A percentile compares a stretch with the other conserved stretches of the same genome.
Conservation (phyloP, 2,888 invertebrate genomes). For the Machimus rusticus region DNA sequence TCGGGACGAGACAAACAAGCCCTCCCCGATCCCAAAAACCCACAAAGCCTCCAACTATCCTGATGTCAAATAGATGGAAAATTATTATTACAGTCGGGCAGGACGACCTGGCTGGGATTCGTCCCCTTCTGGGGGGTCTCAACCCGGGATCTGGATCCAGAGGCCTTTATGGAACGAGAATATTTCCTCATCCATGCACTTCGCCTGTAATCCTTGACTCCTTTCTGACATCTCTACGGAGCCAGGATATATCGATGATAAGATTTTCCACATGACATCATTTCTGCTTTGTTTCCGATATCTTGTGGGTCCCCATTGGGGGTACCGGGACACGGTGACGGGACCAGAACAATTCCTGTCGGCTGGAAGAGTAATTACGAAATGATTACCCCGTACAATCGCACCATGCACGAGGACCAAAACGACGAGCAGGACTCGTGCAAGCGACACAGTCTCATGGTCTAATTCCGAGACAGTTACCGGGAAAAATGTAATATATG, state of each 20-base stretch:
- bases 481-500: not conserved
- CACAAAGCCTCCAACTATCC: not conserved
- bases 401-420: not conserved
- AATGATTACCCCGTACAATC: constrained; percentile 2
- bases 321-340: not conserved
- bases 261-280: constrained; percentile 47
- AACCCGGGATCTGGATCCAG: not conserved
- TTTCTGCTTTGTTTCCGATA: constrained; percentile 42
- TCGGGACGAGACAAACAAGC: not conserved
- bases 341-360: not conserved
- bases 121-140: not conserved
- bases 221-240: not conserved
- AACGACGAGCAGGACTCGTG: not conserved
- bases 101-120: not conserved
- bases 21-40: not conserved
- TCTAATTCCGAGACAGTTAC: not conserved
- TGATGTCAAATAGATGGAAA: constrained; percentile 31
- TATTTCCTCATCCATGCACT: constrained; percentile 1
- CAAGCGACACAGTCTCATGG: not conserved
- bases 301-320: not conserved
- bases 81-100: constrained; percentile 28
- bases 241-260: constrained; percentile 37
- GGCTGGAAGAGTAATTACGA: constrained; percentile 20
- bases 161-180: not conserved
- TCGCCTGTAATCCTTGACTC: constrained; percentile 14